These are phyloP conservation scores for Notodonta dromedarius DNA, from an alignment of 2,888 invertebrate genomes.

Conservation along the genomic window DNA sequence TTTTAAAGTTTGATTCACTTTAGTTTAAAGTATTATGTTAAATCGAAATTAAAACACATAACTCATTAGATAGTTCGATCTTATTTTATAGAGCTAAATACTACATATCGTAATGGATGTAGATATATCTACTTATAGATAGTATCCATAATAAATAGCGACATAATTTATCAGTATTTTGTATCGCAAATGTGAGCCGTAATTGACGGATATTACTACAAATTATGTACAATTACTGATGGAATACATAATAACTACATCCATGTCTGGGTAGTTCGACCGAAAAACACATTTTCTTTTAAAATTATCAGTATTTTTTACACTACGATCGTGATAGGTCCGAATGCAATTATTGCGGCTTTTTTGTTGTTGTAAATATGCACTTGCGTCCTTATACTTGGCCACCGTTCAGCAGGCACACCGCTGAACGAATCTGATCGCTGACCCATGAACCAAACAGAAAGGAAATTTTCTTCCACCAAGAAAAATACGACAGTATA, in stretches of 20 bases:
- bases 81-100: no score
- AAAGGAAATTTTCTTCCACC: conserved; percentile 82
- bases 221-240: not conserved
- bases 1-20: not conserved
- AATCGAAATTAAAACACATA: not conserved
- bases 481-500: conserved; percentile 82
- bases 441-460: conserved; percentile 83
- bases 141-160: no score
- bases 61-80: no score
- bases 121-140: no score
- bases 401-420: conserved; percentile 47
- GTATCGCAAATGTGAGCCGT: no score
- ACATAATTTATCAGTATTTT: no score
- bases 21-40: not conserved
- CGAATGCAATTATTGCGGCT: not conserved
- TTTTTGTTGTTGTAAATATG: conserved; percentile 24
- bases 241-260: not conserved
- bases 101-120: no score
- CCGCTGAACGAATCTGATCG: conserved; percentile 75
- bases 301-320: not conserved
- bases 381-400: conserved; percentile 45
- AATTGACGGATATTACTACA: not conserved
- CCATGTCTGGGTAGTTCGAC: not conserved
- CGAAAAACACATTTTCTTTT: no score
- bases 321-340: conserved; percentile 3